Evolutionary conservation across 2,797 vertebrate species (phyloP).

Genomic region (Amblyopsis hoosieri): DNA sequence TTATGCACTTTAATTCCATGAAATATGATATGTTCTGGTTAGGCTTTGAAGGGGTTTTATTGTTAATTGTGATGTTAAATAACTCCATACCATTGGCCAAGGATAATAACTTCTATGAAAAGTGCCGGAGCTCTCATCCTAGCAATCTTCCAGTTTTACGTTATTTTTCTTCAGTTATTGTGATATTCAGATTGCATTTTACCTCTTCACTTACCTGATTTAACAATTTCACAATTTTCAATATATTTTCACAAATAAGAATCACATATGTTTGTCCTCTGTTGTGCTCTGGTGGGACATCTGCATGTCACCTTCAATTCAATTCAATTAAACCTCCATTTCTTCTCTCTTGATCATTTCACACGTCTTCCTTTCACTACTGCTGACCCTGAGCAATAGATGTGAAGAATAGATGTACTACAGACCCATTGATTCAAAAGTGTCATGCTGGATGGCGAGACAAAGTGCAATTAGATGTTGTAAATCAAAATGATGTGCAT

Average conservation of each 20-base stretch:
- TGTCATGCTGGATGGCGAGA: slow-evolving; percentile 40
- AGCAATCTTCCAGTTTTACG: too few species aligned
- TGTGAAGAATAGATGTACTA: slow-evolving; percentile 36
- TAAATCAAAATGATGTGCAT: slow-evolving; percentile 55
- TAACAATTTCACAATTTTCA: too few species aligned
- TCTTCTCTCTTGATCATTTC: slow-evolving; percentile 13
- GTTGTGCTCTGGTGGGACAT: neutral
- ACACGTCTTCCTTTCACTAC: neutral
- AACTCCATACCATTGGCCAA: slow-evolving; percentile 21
- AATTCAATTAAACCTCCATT: slow-evolving; percentile 11
- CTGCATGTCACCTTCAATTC: slow-evolving; percentile 18
- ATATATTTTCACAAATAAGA: neutral
- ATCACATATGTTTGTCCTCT: slow-evolving; percentile 6
- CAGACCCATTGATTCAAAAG: slow-evolving; percentile 50
- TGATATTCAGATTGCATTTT: neutral
- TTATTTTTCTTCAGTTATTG: neutral
- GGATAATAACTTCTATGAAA: neutral
- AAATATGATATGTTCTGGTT: slow-evolving; percentile 26
- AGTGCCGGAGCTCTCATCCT: neutral
- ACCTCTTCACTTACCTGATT: neutral
- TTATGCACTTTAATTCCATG: slow-evolving; percentile 41
- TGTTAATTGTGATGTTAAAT: slow-evolving; percentile 19
- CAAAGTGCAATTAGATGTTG: slow-evolving; percentile 38
- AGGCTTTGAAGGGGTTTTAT: slow-evolving; percentile 10
- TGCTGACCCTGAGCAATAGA: slow-evolving; percentile 20